Evolutionary conservation across 2,888 invertebrate species (phyloP).

Genomic region (Physocephala rufipes): DNA sequence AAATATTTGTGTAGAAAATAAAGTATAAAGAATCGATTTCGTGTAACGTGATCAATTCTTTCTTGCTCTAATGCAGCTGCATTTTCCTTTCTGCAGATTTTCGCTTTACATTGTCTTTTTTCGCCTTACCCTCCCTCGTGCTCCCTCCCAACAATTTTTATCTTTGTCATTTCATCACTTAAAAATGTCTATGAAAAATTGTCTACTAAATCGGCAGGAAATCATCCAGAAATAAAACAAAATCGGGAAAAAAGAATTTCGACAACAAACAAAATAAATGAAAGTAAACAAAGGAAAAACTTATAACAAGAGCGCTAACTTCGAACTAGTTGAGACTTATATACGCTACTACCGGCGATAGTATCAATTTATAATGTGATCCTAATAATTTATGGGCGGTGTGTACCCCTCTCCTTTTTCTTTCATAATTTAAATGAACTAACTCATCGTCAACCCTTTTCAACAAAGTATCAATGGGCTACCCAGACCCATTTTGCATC

Average conservation of each 20-base stretch:
- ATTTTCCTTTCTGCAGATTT: not conserved
- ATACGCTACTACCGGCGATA: too few species aligned
- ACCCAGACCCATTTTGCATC: too few species aligned
- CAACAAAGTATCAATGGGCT: too few species aligned
- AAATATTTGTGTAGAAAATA: too few species aligned
- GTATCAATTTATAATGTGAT: too few species aligned
- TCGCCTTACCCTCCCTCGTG: not conserved
- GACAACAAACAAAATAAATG: conserved; percentile 3
- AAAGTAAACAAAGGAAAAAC: conserved; percentile 24
- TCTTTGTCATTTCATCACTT: conserved; percentile 7
- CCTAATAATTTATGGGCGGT: too few species aligned
- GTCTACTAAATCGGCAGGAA: conserved; percentile 46
- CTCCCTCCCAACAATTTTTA: conserved; percentile 4
- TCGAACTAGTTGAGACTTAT: too few species aligned
- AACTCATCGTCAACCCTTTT: too few species aligned
- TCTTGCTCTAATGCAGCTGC: not conserved
- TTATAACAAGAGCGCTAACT: too few species aligned
- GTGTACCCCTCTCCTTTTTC: too few species aligned
- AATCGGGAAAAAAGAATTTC: conserved; percentile 5
- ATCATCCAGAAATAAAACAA: conserved; percentile 36
- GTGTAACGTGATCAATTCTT: not conserved
- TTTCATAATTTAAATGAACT: too few species aligned
- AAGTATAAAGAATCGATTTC: too few species aligned
- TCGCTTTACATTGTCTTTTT: not conserved
- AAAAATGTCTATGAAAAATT: conserved; percentile 31